Evolutionary conservation across 2,797 vertebrate species (phyloP).

Genomic region (Smutsia gigantea): DNA sequence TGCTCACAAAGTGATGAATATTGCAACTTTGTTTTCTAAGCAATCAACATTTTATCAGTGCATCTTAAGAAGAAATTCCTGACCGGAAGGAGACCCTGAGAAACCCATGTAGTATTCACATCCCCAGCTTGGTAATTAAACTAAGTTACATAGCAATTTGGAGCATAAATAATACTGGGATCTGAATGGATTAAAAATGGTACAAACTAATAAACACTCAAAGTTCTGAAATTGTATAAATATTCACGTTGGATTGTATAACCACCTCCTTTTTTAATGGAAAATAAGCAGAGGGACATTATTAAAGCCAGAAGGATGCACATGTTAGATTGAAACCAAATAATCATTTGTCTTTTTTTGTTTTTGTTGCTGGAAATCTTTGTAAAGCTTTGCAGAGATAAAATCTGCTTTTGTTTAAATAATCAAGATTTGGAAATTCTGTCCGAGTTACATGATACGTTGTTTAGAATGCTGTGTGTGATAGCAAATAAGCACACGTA

Average conservation of each 20-base stretch:
- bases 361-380: constrained; percentile 63
- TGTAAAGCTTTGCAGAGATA: constrained; percentile 73
- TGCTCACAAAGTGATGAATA: constrained; percentile 75
- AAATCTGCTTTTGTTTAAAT: constrained; percentile 80
- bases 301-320: constrained; percentile 70
- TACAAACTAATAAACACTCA: constrained; percentile 62
- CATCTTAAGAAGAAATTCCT: constrained; percentile 63
- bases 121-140: neutral
- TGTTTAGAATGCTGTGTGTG: neutral
- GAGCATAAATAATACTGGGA: constrained; percentile 11
- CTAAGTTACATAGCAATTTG: neutral
- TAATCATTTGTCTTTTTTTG: constrained; percentile 62
- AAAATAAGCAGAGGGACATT: constrained; percentile 74
- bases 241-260: constrained; percentile 41
- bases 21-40: constrained; percentile 77
- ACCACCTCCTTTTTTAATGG: constrained; percentile 47
- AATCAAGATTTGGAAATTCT: constrained; percentile 74
- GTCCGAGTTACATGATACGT: constrained; percentile 44
- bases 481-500: neutral
- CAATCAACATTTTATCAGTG: constrained; percentile 65
- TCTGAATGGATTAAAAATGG: neutral
- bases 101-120: neutral
- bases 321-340: constrained; percentile 77
- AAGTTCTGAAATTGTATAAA: constrained; percentile 55
- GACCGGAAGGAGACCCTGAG: neutral